Percentiles rank a stretch among this genome's conserved stretches.
Evolutionary conservation across 2,888 invertebrate species (phyloP).

Genomic region (Agrenia bidenticulata): DNA sequence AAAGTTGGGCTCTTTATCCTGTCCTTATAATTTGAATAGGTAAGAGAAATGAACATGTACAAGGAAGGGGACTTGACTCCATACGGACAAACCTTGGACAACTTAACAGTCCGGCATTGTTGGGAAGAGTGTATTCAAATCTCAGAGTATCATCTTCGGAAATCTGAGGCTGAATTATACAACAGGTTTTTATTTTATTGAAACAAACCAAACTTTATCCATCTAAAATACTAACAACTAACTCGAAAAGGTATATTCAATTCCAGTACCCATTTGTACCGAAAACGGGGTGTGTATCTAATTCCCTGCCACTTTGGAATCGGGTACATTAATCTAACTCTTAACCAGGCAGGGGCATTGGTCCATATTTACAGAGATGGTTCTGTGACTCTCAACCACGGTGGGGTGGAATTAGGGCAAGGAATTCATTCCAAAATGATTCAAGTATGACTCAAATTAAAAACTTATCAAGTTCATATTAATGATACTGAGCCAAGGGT

Average conservation of each 20-base stretch:
- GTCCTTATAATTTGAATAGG: constrained; percentile 56
- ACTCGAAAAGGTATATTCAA: no score
- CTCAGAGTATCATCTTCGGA: constrained; percentile 65
- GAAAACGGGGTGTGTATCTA: constrained; percentile 57
- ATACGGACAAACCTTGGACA: constrained; percentile 71
- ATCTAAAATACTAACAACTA: no score
- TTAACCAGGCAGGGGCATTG: constrained; percentile 58
- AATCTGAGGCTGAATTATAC: constrained; percentile 64
- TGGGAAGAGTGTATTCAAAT: constrained; percentile 75
- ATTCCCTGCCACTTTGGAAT: constrained; percentile 55
- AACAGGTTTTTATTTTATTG: constrained; percentile 59
- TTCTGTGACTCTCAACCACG: constrained; percentile 59
- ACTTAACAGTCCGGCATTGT: constrained; percentile 73
- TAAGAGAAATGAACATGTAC: constrained; percentile 73
- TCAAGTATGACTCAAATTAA: constrained; percentile 55
- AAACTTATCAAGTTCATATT: background rate
- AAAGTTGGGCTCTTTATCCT: background rate
- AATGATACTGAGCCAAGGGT: background rate
- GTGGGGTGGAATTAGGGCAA: constrained; percentile 62
- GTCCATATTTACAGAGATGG: constrained; percentile 60
- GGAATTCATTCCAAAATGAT: constrained; percentile 61
- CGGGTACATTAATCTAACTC: constrained; percentile 51
- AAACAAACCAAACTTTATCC: background rate
- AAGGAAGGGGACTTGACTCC: constrained; percentile 75
- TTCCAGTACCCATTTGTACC: constrained; percentile 54